phyloP scores from a whole-genome alignment of 2,888 invertebrate species.

The Xanthorhoe designata region DNA sequence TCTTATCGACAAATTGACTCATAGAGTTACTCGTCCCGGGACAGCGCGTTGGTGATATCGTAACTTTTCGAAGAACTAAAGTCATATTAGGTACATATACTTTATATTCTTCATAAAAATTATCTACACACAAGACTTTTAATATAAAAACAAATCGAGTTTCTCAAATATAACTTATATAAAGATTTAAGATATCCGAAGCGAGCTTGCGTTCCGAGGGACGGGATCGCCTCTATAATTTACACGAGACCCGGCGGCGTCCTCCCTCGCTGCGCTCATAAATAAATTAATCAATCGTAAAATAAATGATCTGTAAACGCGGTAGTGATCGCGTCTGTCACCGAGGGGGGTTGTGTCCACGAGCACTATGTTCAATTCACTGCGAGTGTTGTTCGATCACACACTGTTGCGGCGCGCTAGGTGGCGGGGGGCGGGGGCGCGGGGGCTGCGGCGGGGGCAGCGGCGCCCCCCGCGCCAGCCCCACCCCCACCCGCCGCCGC shows the following conservation, averaged over 20 bases:
- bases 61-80: slow-evolving; percentile 66
- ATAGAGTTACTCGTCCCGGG: slow-evolving; percentile 27
- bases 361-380: slow-evolving; percentile 42
- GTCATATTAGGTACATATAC: slow-evolving; percentile 77
- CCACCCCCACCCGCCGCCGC: slow-evolving; percentile 61
- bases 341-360: slow-evolving; percentile 31
- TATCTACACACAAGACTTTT: slow-evolving; percentile 83
- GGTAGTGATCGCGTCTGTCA: slow-evolving; percentile 22
- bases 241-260: slow-evolving; percentile 47
- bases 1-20: slow-evolving; percentile 35
- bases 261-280: slow-evolving; percentile 39
- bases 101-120: slow-evolving; percentile 84
- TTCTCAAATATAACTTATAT: slow-evolving; percentile 76
- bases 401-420: slow-evolving; percentile 46
- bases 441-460: slow-evolving; percentile 22
- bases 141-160: slow-evolving; percentile 79
- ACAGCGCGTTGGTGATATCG: slow-evolving; percentile 31
- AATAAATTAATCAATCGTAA: slow-evolving; percentile 61
- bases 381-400: slow-evolving; percentile 24
- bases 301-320: slow-evolving; percentile 37
- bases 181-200: slow-evolving; percentile 58
- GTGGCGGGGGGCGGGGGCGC: slow-evolving; percentile 55
- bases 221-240: slow-evolving; percentile 46
- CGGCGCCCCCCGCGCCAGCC: slow-evolving; percentile 81
- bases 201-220: slow-evolving; percentile 42